phyloP scores from a whole-genome alignment of 2,888 invertebrate genomes.

The Pedicia rivosa region DNA sequence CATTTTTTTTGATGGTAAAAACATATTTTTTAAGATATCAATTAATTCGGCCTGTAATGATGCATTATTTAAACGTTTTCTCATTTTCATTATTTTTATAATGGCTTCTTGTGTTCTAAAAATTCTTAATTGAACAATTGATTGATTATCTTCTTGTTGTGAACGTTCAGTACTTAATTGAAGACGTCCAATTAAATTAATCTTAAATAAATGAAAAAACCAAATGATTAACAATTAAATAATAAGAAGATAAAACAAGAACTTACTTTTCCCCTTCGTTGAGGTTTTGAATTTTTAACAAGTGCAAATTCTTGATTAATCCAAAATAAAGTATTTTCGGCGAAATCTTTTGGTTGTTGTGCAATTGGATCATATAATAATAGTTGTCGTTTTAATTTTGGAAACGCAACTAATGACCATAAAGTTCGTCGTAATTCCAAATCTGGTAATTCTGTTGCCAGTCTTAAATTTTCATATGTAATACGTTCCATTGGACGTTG shows the following conservation, averaged over 20 bases:
- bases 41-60: constrained; percentile 91
- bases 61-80: constrained; percentile 85
- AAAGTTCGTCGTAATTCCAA: constrained; percentile 86
- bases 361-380: constrained; percentile 64
- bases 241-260: neutral
- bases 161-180: constrained; percentile 91
- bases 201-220: constrained; percentile 23
- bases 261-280: constrained; percentile 72
- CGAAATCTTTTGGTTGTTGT: constrained; percentile 85
- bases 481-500: constrained; percentile 84
- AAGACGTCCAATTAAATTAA: constrained; percentile 90
- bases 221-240: neutral
- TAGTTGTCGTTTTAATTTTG: constrained; percentile 88
- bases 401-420: constrained; percentile 92
- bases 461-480: constrained; percentile 87
- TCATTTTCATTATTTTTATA: constrained; percentile 97
- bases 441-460: constrained; percentile 94
- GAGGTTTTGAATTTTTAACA: constrained; percentile 88
- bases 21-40: constrained; percentile 98
- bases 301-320: constrained; percentile 93
- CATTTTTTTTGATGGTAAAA: constrained; percentile 97
- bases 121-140: constrained; percentile 92
- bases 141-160: constrained; percentile 95
- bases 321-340: constrained; percentile 85
- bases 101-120: constrained; percentile 92